Conservation (phyloP, 2,888 invertebrate genomes). For the Plutella xylostella region DNA sequence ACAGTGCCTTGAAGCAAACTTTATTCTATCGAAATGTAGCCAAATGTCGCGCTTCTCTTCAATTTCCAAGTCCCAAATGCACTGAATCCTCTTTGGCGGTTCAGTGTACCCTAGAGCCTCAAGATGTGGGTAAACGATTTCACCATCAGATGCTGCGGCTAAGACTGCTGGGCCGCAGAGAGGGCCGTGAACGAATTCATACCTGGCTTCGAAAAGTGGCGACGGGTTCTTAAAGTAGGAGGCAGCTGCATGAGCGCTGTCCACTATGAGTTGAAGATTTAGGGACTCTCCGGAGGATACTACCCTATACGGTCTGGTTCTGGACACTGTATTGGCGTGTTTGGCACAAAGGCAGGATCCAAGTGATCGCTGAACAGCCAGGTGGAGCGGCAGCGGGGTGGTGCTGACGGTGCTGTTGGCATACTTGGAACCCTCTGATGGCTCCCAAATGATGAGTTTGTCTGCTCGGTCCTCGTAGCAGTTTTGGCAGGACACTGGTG, state of each 20-base stretch:
- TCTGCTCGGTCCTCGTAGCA: constrained; percentile 90
- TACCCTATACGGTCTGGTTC: constrained; percentile 72
- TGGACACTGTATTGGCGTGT: constrained; percentile 69
- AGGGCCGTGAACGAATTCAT: constrained; percentile 91
- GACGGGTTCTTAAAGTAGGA: constrained; percentile 89
- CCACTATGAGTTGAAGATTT: constrained; percentile 84
- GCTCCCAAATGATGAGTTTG: constrained; percentile 85
- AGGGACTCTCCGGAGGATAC: constrained; percentile 85
- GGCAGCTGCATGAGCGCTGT: constrained; percentile 85
- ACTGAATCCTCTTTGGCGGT: constrained; percentile 77
- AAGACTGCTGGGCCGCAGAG: constrained; percentile 87
- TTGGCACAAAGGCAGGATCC: constrained; percentile 81
- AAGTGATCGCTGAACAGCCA: constrained; percentile 75
- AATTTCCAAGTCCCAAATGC: constrained; percentile 86
- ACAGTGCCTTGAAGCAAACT: constrained; percentile 86
- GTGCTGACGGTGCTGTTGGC: constrained; percentile 44
- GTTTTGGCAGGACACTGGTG: constrained; percentile 83
- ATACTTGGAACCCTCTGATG: constrained; percentile 46
- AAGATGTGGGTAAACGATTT: constrained; percentile 88
- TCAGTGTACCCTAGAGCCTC: constrained; percentile 80
- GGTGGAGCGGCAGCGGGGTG: constrained; percentile 67
- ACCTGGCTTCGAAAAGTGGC: constrained; percentile 87
- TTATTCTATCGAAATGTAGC: constrained; percentile 88
- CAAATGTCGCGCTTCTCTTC: constrained; percentile 87
- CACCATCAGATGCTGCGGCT: constrained; percentile 84